Evolutionary conservation across 64 coral and sea anemone genomes (phyloP).

Genomic region (Montipora cactus): DNA sequence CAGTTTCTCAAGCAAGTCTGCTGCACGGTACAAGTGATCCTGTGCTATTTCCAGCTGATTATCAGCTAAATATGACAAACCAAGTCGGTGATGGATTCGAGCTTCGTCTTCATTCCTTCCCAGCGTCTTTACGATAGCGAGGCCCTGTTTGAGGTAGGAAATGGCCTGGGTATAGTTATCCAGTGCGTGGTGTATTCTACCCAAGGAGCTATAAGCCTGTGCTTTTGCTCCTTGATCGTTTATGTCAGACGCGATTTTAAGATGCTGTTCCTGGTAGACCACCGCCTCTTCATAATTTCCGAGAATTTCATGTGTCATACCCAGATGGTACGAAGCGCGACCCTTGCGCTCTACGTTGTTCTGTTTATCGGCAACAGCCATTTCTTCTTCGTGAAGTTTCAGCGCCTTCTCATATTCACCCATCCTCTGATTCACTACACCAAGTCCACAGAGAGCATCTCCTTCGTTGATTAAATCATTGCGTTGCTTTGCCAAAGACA

Average conservation of each 20-base stretch:
- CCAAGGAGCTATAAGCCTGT: constrained; percentile 84
- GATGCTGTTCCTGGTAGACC: constrained; percentile 86
- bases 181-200: constrained; percentile 81
- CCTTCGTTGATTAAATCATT: constrained; percentile 72
- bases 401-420: constrained; percentile 93
- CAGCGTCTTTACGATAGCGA: constrained; percentile 77
- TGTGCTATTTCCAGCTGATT: constrained; percentile 79
- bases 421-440: constrained; percentile 86
- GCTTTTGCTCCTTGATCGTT: constrained; percentile 78
- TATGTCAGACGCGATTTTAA: constrained; percentile 85
- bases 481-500: constrained; percentile 72
- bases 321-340: constrained; percentile 83
- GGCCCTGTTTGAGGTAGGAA: constrained; percentile 90
- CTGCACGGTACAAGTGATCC: constrained; percentile 79
- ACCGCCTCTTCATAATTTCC: constrained; percentile 86
- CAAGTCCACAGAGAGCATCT: constrained; percentile 93
- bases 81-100: constrained; percentile 84
- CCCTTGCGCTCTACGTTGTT: constrained; percentile 54
- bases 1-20: constrained; percentile 87
- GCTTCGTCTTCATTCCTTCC: constrained; percentile 91
- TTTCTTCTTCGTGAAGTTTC: constrained; percentile 87
- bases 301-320: constrained; percentile 76
- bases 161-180: constrained; percentile 87
- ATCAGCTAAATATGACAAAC: constrained; percentile 81
- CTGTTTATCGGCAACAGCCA: constrained; percentile 79